These are phyloP conservation scores for Monopterus albus DNA, from an alignment of 2,113 vertebrate species.

Conservation along the genomic window DNA sequence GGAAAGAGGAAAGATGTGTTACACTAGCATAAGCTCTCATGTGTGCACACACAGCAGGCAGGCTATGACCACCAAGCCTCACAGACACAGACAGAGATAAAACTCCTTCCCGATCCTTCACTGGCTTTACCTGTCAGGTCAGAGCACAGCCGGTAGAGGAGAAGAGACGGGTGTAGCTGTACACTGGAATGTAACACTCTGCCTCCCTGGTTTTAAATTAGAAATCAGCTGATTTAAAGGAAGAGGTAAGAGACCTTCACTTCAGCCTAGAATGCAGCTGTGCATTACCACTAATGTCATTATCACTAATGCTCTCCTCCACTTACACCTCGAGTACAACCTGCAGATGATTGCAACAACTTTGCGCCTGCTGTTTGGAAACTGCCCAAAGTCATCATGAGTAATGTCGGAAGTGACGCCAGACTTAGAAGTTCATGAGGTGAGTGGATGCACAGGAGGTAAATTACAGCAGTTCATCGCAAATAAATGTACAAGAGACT, in stretches of 20 bases:
- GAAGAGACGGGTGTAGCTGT: conserved; percentile 19
- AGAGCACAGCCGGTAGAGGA: neutral
- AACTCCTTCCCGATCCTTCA: conserved; percentile 46
- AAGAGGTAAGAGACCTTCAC: conserved; percentile 1
- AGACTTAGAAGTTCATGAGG: neutral
- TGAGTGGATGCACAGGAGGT: conserved; percentile 9
- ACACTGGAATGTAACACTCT: neutral
- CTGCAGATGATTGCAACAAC: neutral
- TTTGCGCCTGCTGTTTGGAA: conserved; percentile 10
- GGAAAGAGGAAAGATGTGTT: neutral
- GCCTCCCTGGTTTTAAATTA: conserved; percentile 21
- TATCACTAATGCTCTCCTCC: conserved; percentile 10
- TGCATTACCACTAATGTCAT: conserved; percentile 3
- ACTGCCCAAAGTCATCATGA: neutral
- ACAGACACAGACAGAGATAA: conserved; percentile 27
- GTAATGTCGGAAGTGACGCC: conserved; percentile 27
- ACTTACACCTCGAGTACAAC: conserved; percentile 13
- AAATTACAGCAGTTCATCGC: conserved; percentile 22
- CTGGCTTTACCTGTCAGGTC: conserved; percentile 48
- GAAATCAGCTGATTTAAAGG: conserved; percentile 36
- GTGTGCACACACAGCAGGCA: conserved; percentile 10
- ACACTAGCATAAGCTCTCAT: conserved; percentile 36
- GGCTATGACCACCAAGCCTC: conserved; percentile 17
- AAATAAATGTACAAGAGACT: neutral
- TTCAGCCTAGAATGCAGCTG: neutral